A percentile compares a stretch with the other conserved stretches of the same genome.
Evolutionary conservation across 2,888 invertebrate species (phyloP).

Genomic region (Volucella zonaria): DNA sequence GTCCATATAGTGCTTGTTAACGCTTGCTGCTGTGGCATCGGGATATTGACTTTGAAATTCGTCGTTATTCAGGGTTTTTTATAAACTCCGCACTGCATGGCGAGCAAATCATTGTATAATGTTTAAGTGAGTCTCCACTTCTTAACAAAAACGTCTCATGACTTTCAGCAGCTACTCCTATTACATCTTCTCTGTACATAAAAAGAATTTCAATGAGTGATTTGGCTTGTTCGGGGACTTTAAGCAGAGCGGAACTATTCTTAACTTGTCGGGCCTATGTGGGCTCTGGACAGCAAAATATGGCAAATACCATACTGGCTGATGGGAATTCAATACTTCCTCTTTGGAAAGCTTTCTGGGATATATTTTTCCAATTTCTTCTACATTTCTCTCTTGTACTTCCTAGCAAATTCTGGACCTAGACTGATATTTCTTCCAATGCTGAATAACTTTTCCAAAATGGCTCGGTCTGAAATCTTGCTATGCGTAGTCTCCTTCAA

Average conservation of each 20-base stretch:
- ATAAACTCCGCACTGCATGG: conserved; percentile 65
- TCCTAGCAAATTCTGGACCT: too few relatives aligned
- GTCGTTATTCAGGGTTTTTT: conserved; percentile 32
- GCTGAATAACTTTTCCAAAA: too few relatives aligned
- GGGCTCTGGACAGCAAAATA: conserved; percentile 75
- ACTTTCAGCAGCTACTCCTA: conserved; percentile 40
- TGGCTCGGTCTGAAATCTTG: too few relatives aligned
- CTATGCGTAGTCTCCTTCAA: too few relatives aligned
- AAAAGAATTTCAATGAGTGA: conserved; percentile 33
- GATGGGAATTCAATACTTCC: too few relatives aligned
- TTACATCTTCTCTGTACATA: conserved; percentile 40
- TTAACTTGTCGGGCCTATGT: too few relatives aligned
- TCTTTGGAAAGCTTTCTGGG: too few relatives aligned
- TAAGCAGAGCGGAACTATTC: conserved; percentile 73
- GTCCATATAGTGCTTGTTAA: conserved; percentile 63
- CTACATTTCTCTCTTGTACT: too few relatives aligned
- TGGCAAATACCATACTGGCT: conserved; percentile 75
- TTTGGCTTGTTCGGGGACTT: conserved; percentile 76
- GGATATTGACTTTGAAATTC: background rate
- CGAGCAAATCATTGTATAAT: conserved; percentile 63
- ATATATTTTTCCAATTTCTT: too few relatives aligned
- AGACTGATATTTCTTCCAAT: too few relatives aligned
- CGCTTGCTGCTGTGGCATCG: background rate
- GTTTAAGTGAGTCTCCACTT: conserved; percentile 18
- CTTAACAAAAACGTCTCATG: conserved; percentile 75